Evolutionary conservation across 2,888 invertebrate species (phyloP).

Genomic region (Phragmatobia fuliginosa): DNA sequence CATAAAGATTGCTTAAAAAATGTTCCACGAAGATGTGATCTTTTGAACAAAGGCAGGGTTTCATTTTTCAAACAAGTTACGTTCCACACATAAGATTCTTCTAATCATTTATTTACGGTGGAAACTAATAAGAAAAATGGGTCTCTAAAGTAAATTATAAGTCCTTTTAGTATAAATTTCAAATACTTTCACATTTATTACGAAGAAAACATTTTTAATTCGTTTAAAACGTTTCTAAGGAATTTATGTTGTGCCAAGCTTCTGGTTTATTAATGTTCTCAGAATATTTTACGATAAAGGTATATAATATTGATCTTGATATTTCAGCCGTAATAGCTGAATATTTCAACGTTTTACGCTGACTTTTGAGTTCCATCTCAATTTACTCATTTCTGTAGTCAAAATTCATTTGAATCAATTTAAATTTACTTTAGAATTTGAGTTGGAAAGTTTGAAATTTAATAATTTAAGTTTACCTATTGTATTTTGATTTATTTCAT

Average conservation of each 20-base stretch:
- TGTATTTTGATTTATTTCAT: not conserved
- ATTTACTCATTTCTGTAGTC: not conserved
- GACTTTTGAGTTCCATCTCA: not conserved
- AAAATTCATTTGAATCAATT: not conserved
- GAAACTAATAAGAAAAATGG: not conserved
- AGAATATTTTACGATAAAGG: constrained; percentile 15
- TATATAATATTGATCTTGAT: constrained; percentile 1
- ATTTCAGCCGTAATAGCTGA: not conserved
- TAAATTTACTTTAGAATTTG: not conserved
- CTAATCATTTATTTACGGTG: not conserved
- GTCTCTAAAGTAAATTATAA: constrained; percentile 19
- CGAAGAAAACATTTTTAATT: constrained; percentile 39
- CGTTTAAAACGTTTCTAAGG: constrained; percentile 22
- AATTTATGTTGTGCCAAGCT: constrained; percentile 40
- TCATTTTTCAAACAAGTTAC: too few relatives aligned
- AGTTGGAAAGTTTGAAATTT: not conserved
- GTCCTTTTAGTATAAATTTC: constrained; percentile 30
- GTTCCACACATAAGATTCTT: not conserved
- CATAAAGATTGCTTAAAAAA: too few relatives aligned
- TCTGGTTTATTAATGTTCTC: constrained; percentile 37
- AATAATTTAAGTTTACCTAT: not conserved
- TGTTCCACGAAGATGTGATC: not conserved
- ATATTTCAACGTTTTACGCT: not conserved
- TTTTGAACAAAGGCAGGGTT: not conserved
- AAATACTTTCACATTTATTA: constrained; percentile 34